Evolutionary conservation across 2,113 vertebrate genomes (phyloP).

Genomic region (Paracanthobrama guichenoti): DNA sequence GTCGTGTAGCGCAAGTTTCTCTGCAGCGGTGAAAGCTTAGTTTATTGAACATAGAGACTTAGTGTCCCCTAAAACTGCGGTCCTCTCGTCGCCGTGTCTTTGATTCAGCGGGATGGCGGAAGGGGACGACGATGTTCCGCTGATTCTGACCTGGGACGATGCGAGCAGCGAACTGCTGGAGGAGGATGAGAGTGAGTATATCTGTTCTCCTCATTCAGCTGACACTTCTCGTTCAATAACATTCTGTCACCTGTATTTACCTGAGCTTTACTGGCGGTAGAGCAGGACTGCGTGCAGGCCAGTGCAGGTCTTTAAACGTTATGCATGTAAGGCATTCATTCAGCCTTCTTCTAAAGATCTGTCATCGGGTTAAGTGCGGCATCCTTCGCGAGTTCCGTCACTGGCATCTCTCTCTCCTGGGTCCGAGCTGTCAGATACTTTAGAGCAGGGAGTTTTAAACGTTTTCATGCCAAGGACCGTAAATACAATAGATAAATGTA

Average conservation of each 20-base stretch:
- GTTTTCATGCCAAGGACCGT: not conserved
- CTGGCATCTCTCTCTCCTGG: not conserved
- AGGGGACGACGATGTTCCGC: slow-evolving; percentile 88
- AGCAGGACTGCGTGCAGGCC: not conserved
- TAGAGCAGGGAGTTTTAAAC: not conserved
- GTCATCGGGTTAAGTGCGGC: not conserved
- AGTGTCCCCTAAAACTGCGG: slow-evolving; percentile 54
- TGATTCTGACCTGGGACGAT: slow-evolving; percentile 93
- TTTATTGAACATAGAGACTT: not conserved
- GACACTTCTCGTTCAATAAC: not conserved
- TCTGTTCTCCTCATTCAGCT: not conserved
- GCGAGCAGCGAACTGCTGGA: slow-evolving; percentile 72
- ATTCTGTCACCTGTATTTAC: not conserved
- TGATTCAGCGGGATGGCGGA: slow-evolving; percentile 72
- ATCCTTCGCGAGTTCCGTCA: not conserved
- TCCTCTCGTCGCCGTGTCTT: not conserved
- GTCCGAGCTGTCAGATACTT: slow-evolving; percentile 1
- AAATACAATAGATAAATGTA: not conserved
- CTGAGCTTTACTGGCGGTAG: not conserved
- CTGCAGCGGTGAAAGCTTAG: not conserved
- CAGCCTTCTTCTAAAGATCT: not conserved
- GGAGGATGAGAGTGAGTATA: slow-evolving; percentile 84
- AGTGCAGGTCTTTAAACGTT: not conserved
- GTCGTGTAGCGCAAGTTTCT: slow-evolving; percentile 2
- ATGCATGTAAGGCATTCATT: not conserved